phyloP scores from a whole-genome alignment of 2,797 vertebrate species.

The Pampus argenteus region DNA sequence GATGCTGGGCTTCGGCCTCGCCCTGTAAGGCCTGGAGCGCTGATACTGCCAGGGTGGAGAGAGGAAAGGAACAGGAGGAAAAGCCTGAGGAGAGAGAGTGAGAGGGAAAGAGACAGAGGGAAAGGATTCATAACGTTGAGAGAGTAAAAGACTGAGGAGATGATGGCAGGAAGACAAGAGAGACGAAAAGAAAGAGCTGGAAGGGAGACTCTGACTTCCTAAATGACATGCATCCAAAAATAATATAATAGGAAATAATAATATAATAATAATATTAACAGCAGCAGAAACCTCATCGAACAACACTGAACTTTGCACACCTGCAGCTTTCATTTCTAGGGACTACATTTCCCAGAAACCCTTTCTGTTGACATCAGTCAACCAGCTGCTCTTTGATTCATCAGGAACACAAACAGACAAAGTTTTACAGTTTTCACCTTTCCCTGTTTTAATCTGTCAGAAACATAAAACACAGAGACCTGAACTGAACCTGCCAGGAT shows the following conservation, averaged over 20 bases:
- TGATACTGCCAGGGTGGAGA: slow-evolving; percentile 96
- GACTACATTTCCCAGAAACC: slow-evolving; percentile 24
- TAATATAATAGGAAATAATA: background rate
- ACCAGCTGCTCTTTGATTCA: background rate
- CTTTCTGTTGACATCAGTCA: background rate
- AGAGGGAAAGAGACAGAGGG: background rate
- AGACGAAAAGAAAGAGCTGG: too few species aligned
- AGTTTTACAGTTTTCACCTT: too few species aligned
- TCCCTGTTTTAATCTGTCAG: too few species aligned
- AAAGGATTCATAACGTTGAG: background rate
- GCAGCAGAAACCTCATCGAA: background rate
- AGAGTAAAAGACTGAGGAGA: too few species aligned
- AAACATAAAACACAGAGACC: too few species aligned
- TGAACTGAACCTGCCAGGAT: too few species aligned
- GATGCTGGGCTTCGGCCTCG: slow-evolving; percentile 69
- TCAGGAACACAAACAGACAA: too few species aligned
- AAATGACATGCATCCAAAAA: background rate
- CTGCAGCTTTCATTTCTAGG: too few species aligned
- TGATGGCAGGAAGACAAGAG: background rate
- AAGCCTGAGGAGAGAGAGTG: slow-evolving; percentile 85
- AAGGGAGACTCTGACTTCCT: background rate
- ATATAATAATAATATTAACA: background rate
- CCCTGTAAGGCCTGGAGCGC: slow-evolving; percentile 85
- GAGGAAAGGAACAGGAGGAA: slow-evolving; percentile 92
- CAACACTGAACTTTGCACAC: background rate